Evolutionary conservation across 2,797 vertebrate species (phyloP).

Genomic region (Propithecus deckenii): DNA sequence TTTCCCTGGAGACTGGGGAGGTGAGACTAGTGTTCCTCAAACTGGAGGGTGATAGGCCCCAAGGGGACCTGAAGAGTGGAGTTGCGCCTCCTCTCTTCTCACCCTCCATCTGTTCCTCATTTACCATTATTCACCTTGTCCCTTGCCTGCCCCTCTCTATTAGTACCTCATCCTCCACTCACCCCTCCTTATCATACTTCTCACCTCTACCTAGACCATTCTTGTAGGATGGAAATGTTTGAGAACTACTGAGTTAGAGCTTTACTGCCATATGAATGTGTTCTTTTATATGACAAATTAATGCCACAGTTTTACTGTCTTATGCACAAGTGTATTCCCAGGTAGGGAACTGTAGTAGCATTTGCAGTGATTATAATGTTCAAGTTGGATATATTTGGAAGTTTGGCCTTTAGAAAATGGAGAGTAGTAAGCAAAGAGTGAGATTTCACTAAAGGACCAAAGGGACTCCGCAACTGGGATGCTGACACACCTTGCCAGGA

Average conservation of each 20-base stretch:
- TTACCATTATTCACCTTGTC: slow-evolving; percentile 76
- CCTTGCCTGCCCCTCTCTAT: slow-evolving; percentile 72
- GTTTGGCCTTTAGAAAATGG: slow-evolving; percentile 45
- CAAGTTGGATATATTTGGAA: slow-evolving; percentile 46
- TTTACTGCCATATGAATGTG: slow-evolving; percentile 51
- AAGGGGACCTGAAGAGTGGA: slow-evolving; percentile 54
- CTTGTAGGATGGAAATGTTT: slow-evolving; percentile 64
- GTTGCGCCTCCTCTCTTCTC: slow-evolving; percentile 60
- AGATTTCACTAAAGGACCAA: slow-evolving; percentile 33
- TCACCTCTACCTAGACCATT: slow-evolving; percentile 67
- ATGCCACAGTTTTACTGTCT: slow-evolving; percentile 11
- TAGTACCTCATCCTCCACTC: slow-evolving; percentile 79
- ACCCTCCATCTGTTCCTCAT: slow-evolving; percentile 64
- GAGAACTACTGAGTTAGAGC: slow-evolving; percentile 56
- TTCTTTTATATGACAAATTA: slow-evolving; percentile 42
- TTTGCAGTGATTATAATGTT: slow-evolving; percentile 20
- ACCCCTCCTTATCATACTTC: slow-evolving; percentile 65
- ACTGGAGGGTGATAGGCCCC: slow-evolving; percentile 45
- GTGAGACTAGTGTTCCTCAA: slow-evolving; percentile 42
- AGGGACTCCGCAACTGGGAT: slow-evolving; percentile 1
- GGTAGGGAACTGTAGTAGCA: slow-evolving; percentile 32
- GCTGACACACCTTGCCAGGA: slow-evolving; percentile 50
- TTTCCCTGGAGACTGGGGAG: slow-evolving; percentile 49
- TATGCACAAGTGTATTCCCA: slow-evolving; percentile 5
- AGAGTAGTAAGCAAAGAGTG: slow-evolving; percentile 10